phyloP scores from a whole-genome alignment of 2,797 vertebrate species.

The Ptychadena robeensis region DNA sequence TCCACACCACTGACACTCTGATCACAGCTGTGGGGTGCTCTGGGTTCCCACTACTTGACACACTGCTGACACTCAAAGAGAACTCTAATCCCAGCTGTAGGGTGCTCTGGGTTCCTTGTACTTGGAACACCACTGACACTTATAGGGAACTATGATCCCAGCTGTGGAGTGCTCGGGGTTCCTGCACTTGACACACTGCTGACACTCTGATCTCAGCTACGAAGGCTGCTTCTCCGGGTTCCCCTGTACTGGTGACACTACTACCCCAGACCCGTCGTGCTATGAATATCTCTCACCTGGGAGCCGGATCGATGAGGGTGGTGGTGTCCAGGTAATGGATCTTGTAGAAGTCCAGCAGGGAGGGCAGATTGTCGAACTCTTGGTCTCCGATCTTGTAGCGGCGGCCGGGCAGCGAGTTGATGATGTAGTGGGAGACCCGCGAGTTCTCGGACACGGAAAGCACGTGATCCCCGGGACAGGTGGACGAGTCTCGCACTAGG shows the following conservation, averaged over 20 bases:
- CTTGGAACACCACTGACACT: too few relatives aligned
- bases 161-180: background rate
- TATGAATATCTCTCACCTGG: constrained; percentile 88
- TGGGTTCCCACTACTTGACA: too few relatives aligned
- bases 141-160: too few relatives aligned
- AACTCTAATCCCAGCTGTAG: background rate
- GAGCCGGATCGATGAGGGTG: constrained; percentile 93
- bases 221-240: too few relatives aligned
- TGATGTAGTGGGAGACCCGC: constrained; percentile 98
- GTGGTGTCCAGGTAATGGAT: constrained; percentile 99
- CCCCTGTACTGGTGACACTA: too few relatives aligned
- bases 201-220: too few relatives aligned
- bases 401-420: constrained; percentile 93
- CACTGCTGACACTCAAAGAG: too few relatives aligned
- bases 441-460: constrained; percentile 97
- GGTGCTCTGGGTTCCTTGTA: too few relatives aligned
- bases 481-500: constrained; percentile 94
- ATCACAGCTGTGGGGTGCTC: too few relatives aligned
- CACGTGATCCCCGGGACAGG: constrained; percentile 96
- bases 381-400: constrained; percentile 98
- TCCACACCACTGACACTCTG: too few relatives aligned
- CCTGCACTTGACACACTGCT: too few relatives aligned
- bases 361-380: constrained; percentile 92
- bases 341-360: constrained; percentile 97
- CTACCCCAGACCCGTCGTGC: too few relatives aligned